Conservation (phyloP, 1,140 invertebrate species). For the Rhyacophila brunnea region DNA sequence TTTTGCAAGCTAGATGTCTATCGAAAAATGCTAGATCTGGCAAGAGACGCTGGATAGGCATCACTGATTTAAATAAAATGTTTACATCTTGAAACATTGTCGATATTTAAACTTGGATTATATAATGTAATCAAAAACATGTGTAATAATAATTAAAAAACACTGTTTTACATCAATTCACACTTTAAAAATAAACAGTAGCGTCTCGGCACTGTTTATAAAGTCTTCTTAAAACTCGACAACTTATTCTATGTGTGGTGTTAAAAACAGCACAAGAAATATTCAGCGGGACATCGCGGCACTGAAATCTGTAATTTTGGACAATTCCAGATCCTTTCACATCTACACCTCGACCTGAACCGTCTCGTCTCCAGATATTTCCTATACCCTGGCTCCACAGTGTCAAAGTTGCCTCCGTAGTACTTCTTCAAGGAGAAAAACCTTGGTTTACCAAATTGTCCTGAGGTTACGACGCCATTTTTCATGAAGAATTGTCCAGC, state of each 20-base stretch:
- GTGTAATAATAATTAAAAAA: too few relatives aligned
- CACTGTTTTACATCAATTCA: too few relatives aligned
- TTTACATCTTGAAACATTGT: too few relatives aligned
- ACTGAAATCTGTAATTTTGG: conserved; percentile 50
- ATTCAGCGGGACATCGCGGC: conserved; percentile 49
- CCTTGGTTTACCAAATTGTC: conserved; percentile 28
- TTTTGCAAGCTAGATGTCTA: too few relatives aligned
- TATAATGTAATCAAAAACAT: too few relatives aligned
- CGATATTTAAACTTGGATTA: too few relatives aligned
- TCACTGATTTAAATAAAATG: too few relatives aligned
- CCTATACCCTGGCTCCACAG: conserved; percentile 19
- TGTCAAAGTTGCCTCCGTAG: conserved; percentile 10
- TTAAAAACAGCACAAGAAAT: conserved; percentile 51
- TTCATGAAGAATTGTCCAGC: conserved; percentile 28
- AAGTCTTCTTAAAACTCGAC: too few relatives aligned
- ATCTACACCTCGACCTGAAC: conserved; percentile 46
- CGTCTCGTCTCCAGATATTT: conserved; percentile 31
- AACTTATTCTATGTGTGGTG: background rate
- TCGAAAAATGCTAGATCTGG: too few relatives aligned
- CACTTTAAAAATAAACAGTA: too few relatives aligned
- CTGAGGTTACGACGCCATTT: conserved; percentile 35
- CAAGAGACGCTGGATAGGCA: too few relatives aligned
- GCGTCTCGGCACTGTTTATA: too few relatives aligned
- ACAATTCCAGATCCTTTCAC: conserved; percentile 52
- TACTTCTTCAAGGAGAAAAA: conserved; percentile 23